A percentile compares a stretch with the other conserved stretches of the same genome.
Evolutionary conservation across 2,888 invertebrate species (phyloP).

Genomic region (Trichogramma dendrolimi): DNA sequence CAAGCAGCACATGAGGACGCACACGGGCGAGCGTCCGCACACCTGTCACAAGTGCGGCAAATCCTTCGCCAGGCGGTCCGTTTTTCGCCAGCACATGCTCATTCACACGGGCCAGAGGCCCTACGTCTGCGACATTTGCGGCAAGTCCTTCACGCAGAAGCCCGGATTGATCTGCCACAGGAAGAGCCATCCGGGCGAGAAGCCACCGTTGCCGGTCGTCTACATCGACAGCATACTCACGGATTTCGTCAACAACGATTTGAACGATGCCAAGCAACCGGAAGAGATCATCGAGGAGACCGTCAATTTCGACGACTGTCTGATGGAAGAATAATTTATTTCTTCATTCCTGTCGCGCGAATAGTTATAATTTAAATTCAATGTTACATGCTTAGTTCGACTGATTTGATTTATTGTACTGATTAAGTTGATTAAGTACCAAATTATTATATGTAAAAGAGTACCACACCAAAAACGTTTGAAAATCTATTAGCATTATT

Average conservation of each 20-base stretch:
- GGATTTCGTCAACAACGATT: constrained; percentile 35
- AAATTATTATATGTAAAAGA: too few species aligned
- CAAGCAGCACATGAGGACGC: constrained; percentile 48
- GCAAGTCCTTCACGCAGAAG: constrained; percentile 49
- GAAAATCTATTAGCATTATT: too few species aligned
- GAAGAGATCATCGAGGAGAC: constrained; percentile 33
- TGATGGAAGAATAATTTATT: not conserved
- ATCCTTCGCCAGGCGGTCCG: constrained; percentile 47
- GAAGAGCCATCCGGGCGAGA: constrained; percentile 48
- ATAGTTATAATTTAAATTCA: too few species aligned
- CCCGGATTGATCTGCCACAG: constrained; percentile 49
- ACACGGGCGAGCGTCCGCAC: constrained; percentile 47
- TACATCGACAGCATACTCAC: constrained; percentile 48
- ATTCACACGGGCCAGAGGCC: constrained; percentile 49
- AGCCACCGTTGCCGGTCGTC: constrained; percentile 49
- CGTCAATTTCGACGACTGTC: not conserved
- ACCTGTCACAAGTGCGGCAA: constrained; percentile 46
- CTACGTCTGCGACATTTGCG: constrained; percentile 49
- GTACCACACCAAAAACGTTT: too few species aligned
- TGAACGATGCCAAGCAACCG: constrained; percentile 21
- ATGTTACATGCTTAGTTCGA: too few species aligned
- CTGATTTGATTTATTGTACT: too few species aligned
- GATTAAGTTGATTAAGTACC: too few species aligned
- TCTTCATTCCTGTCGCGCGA: too few species aligned
- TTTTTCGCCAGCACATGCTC: constrained; percentile 46